Conservation (phyloP, 2,797 vertebrate species). For the Diglossa cyanea region DNA sequence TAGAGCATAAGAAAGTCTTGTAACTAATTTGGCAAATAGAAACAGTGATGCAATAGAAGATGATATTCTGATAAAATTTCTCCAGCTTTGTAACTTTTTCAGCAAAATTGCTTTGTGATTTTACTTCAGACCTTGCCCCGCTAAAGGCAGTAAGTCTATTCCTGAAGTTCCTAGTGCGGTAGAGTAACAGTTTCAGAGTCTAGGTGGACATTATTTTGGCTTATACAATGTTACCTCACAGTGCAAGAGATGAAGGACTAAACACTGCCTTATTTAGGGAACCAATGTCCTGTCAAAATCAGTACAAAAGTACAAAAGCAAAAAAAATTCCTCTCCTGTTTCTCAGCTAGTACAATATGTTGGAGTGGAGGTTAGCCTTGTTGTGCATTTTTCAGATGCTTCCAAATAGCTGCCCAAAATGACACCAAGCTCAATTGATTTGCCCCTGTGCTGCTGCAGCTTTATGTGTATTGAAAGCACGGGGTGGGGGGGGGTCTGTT, state of each 20-base stretch:
- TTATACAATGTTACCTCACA: not conserved
- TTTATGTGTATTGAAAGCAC: not conserved
- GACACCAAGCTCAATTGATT: not conserved
- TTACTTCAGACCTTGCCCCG: not conserved
- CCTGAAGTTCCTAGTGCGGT: not conserved
- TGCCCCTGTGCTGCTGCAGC: not conserved
- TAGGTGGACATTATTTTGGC: not conserved
- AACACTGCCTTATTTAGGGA: not conserved
- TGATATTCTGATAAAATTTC: not conserved
- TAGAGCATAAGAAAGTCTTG: not conserved
- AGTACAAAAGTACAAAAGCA: not conserved
- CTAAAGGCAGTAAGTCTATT: not conserved
- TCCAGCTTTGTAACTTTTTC: not conserved
- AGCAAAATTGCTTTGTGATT: not conserved
- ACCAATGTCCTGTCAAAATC: not conserved
- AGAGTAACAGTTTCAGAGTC: not conserved
- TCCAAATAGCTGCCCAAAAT: not conserved
- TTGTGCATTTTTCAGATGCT: not conserved
- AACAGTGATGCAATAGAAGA: not conserved
- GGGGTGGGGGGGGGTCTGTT: not conserved
- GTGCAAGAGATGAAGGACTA: not conserved
- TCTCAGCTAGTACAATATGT: not conserved
- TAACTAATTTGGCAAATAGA: not conserved
- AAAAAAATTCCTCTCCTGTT: not conserved
- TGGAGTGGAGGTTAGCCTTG: not conserved